Evolutionary conservation across 2,797 vertebrate species (phyloP), one percentile per base, ranked within the genome.

Genomic region (Tapera naevia): DNA sequence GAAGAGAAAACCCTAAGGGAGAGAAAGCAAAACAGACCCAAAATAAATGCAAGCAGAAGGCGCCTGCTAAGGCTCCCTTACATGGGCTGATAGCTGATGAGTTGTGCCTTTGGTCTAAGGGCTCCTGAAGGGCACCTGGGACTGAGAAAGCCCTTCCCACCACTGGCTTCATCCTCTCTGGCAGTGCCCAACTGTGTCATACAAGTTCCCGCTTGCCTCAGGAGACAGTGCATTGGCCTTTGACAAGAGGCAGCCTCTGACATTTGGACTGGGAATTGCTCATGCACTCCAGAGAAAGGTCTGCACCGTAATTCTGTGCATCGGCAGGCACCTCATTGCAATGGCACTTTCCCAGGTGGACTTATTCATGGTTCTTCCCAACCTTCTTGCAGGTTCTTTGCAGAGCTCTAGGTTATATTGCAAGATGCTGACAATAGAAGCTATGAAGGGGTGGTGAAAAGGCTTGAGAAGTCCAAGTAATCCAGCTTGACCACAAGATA

Each of bases 311-410:
- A 41, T 25, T 39, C 54, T 85, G 32, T 15, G 22, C 8, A 1
- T 3, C 11, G 45, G 46, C 65, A 56, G 43, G 45, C 0, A 0
- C 14, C 18, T 57, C 2, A 0, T 5, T 65, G 46, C 64, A n/a
- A 28, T 1, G 1, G 74, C 62, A 43, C 19, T 62, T 66, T 81
- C 35, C 39, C n/a, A 4, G 1, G 6, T 2, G 21, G 45, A 45
- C 11, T 57, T 3, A 3, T 48, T 51, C 21, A 7, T 0, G 0
- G 60, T 3, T 86, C 11, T 89, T 11, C 32, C 41, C 3, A 5
- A 48, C 21, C 18, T 80, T 83, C 60, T 30, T 71, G 51, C 3
- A 87, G 14, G 51, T 15, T 78, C 25, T 82, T 21, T 64, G 33
- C 24, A 80, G 75, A 92, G 14, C 72, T 60, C 8, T 45, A 48